Base-by-base conservation (phyloP, 2,888 invertebrate species). In the Philonicus albiceps region DNA sequence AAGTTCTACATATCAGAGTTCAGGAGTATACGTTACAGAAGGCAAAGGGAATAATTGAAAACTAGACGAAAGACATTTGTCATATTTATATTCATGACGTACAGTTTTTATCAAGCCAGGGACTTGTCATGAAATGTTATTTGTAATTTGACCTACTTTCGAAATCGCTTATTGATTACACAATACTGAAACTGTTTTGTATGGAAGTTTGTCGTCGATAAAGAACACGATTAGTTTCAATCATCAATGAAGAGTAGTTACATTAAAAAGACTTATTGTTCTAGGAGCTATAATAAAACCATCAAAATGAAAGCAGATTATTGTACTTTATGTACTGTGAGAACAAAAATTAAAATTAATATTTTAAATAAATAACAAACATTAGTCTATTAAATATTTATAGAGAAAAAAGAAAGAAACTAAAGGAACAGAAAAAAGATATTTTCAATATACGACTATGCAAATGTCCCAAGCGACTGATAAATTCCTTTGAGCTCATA, bases 101-200 rank as follows among this genome's bases (percentile, higher is more conserved):
- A 73, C 80, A 22, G 55, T 40, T 49, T 83, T 83, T 74, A 83
- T 86, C 49, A 75, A 85, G 37, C 55, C 49, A 11, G 73, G 73
- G 49, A 81, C 43, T 88, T 88, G 87, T 88, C 88, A 83, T 88
- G 88, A 88, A 87, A 85, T 64, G 34, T 90, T 90, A 89, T 89
- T 89, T 91, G 90, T 90, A 91, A 92, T 91, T 90, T 90, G 92
- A 91, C 91, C 91, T 90, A 91, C 90, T 87, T 89, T 89, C 88
- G 89, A 89, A 90, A 90, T 91, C 90, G 90, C 90, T 92, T 92
- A 92, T 92, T 92, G 92, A 92, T 92, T 92, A 90, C 91, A 92
- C 92, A 92, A 92, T 55, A 86, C 53, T 53, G 53, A 11, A 64
- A 76, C 55, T 86, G 64, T 83, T 75, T 40, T 84, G 86, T 76